Conservation (phyloP, 2,113 vertebrate species). For the Candoia aspera region DNA sequence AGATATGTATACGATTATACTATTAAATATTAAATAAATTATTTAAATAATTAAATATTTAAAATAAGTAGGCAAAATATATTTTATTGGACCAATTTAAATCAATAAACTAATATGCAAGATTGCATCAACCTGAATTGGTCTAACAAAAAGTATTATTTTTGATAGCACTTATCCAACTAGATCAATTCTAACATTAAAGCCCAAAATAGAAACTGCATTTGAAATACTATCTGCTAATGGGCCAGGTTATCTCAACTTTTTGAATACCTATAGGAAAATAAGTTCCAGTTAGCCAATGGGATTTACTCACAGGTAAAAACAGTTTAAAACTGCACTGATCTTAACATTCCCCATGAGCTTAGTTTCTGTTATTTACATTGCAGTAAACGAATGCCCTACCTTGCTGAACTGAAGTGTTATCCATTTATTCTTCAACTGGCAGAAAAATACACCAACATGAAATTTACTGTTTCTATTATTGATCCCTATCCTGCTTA, state of each 20-base stretch:
- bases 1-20: background rate
- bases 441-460: background rate
- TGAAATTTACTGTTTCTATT: background rate
- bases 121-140: background rate
- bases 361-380: background rate
- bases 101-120: background rate
- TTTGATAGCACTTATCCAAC: background rate
- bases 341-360: background rate
- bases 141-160: background rate
- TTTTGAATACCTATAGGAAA: background rate
- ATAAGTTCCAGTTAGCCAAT: background rate
- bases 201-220: background rate
- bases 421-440: background rate
- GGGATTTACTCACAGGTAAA: background rate
- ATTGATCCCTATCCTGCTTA: background rate
- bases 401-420: background rate
- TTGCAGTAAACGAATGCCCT: background rate
- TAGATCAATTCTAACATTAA: background rate
- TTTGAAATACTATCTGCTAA: background rate
- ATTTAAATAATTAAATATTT: background rate
- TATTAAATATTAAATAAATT: background rate
- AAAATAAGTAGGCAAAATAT: background rate
- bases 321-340: background rate
- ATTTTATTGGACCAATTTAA: constrained; percentile 1
- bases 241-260: background rate